Conservation (phyloP, 92 coral and sea anemone genomes). For the Blastomussa wellsi region DNA sequence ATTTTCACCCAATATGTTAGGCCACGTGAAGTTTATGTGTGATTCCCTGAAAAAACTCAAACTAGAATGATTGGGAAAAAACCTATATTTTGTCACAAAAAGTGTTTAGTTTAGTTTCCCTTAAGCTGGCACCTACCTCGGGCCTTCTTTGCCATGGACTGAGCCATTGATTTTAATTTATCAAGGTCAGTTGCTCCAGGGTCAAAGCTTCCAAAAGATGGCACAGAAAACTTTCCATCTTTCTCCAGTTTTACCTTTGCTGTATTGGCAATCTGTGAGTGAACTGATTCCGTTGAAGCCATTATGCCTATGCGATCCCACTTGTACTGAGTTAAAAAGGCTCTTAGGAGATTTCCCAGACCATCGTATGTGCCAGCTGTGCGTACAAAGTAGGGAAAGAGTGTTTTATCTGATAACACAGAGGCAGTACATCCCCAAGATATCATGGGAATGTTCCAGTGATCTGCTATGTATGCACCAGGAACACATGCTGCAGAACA, state of each 20-base stretch:
- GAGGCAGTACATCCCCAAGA: slow-evolving; percentile 82
- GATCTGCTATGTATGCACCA: slow-evolving; percentile 65
- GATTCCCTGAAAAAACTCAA: not conserved
- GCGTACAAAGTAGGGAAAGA: slow-evolving; percentile 72
- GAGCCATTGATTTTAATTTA: slow-evolving; percentile 60
- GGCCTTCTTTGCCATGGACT: slow-evolving; percentile 47
- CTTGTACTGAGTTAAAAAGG: slow-evolving; percentile 26
- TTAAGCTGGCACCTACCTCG: slow-evolving; percentile 49
- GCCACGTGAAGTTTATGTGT: not conserved
- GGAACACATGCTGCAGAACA: slow-evolving; percentile 73
- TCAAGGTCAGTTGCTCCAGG: slow-evolving; percentile 34
- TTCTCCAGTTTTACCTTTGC: slow-evolving; percentile 57
- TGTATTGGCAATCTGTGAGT: slow-evolving; percentile 37
- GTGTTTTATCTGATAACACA: slow-evolving; percentile 56
- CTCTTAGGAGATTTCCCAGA: slow-evolving; percentile 44
- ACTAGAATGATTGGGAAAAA: not conserved
- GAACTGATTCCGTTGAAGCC: slow-evolving; percentile 59
- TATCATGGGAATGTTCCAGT: slow-evolving; percentile 75
- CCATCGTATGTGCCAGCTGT: slow-evolving; percentile 67
- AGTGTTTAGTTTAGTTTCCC: not conserved
- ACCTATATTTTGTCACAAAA: not conserved
- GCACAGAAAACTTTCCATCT: slow-evolving; percentile 32
- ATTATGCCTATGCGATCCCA: slow-evolving; percentile 71
- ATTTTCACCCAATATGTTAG: too few relatives aligned
- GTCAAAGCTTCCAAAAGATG: slow-evolving; percentile 74